phyloP scores from a whole-genome alignment of 1,140 invertebrate genomes.

The Pachypsylla venusta region DNA sequence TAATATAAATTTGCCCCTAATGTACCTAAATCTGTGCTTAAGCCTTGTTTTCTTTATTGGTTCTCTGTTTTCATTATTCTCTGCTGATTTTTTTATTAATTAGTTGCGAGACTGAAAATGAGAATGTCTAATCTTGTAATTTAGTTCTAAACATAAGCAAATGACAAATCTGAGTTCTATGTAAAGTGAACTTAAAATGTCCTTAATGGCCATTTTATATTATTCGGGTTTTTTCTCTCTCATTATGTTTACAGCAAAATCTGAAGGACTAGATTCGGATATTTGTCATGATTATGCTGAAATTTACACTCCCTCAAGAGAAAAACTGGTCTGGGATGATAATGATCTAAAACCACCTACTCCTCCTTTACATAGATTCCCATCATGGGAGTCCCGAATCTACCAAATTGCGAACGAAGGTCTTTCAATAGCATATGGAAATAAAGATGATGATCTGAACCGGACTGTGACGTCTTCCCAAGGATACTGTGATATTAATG shows the following conservation, averaged over 20 bases:
- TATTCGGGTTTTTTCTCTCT: no score
- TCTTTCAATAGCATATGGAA: constrained; percentile 34
- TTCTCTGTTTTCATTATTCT: no score
- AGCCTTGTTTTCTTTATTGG: no score
- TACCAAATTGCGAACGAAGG: constrained; percentile 79
- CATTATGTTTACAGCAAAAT: constrained; percentile 22
- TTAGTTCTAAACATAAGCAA: no score
- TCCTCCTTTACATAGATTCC: constrained; percentile 74
- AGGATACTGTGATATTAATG: constrained; percentile 71
- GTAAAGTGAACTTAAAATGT: no score
- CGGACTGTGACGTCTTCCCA: constrained; percentile 17
- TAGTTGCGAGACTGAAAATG: no score
- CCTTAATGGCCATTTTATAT: no score
- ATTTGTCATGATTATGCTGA: constrained; percentile 80
- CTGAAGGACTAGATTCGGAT: constrained; percentile 26
- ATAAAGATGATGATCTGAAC: constrained; percentile 28
- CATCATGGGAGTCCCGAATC: constrained; percentile 87
- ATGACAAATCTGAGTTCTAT: no score
- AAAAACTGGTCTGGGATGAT: constrained; percentile 34
- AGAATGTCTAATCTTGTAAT: no score
- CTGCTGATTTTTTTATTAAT: no score
- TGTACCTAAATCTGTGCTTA: no score
- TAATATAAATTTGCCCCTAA: no score
- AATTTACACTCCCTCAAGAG: constrained; percentile 82
- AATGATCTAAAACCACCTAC: constrained; percentile 52